These are phyloP conservation scores for Apostichopus japonicus DNA, from an alignment of 35 echinoderm and acorn worm species.

Conservation along the genomic window DNA sequence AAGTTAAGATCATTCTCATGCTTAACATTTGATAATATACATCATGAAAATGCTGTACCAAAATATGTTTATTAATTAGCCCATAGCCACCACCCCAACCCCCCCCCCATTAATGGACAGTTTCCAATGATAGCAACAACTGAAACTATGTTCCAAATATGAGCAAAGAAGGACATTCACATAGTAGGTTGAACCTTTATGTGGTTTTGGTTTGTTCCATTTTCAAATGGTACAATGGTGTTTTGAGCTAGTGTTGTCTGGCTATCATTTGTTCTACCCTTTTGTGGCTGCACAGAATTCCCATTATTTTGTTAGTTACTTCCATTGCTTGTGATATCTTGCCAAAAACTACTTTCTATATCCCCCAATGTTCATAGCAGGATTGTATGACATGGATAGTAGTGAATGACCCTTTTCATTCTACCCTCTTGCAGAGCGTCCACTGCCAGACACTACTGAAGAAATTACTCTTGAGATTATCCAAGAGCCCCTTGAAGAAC, in stretches of 20 bases:
- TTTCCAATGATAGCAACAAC: no score
- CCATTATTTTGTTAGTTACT: no score
- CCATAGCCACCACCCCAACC: no score
- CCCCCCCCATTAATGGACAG: no score
- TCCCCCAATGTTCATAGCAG: no score
- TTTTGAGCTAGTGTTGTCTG: not conserved
- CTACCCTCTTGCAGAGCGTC: not conserved
- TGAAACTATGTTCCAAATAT: not conserved
- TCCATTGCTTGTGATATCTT: no score
- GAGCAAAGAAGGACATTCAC: not conserved
- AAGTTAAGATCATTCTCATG: not conserved
- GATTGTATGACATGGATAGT: no score
- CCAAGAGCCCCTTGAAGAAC: not conserved
- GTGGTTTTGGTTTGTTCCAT: not conserved
- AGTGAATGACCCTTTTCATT: no score
- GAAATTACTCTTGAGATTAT: conserved; percentile 20
- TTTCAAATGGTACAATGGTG: not conserved
- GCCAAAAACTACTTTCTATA: not conserved
- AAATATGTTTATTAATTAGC: no score
- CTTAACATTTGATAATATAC: not conserved
- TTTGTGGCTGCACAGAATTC: no score
- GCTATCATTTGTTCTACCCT: no score
- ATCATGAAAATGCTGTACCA: not conserved
- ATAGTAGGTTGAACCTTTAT: not conserved
- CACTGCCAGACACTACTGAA: not conserved